Percentiles rank a stretch among this genome's conserved stretches.
Evolutionary conservation across 2,113 vertebrate genomes (phyloP).

Genomic region (Halcyon malimbica): DNA sequence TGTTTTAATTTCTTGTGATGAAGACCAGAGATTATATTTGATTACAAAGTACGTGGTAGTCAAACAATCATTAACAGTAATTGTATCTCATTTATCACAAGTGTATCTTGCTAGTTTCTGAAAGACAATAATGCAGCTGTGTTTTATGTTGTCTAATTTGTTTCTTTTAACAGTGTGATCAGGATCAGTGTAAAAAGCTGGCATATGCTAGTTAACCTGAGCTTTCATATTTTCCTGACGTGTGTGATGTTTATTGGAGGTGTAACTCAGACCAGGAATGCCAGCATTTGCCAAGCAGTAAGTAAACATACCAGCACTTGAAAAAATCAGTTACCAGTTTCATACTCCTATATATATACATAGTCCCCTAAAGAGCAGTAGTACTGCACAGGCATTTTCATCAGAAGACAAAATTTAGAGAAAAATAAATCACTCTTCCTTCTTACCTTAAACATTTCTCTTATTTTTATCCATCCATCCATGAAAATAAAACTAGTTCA

Average conservation of each 20-base stretch:
- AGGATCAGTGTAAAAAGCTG: constrained; percentile 93
- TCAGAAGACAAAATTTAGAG: not conserved
- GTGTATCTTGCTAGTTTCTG: not conserved
- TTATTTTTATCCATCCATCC: not conserved
- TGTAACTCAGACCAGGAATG: constrained; percentile 88
- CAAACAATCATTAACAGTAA: not conserved
- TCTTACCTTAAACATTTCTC: not conserved
- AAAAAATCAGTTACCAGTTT: not conserved
- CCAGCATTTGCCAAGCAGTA: constrained; percentile 94
- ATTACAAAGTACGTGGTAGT: not conserved
- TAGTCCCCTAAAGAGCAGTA: not conserved
- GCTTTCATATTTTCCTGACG: constrained; percentile 92
- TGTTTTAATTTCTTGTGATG: not conserved
- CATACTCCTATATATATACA: not conserved
- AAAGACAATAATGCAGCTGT: not conserved
- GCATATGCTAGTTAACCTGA: constrained; percentile 97
- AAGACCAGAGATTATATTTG: not conserved
- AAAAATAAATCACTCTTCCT: not conserved
- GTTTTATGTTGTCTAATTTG: not conserved
- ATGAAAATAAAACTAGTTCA: not conserved
- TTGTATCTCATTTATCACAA: not conserved
- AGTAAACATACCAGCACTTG: constrained; percentile 60
- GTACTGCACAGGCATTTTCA: not conserved
- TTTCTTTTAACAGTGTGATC: constrained; percentile 70
- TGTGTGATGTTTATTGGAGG: constrained; percentile 91